Percentiles rank a stretch among this genome's conserved stretches.
Conservation (phyloP, 2,113 vertebrate genomes). For the Gymnarchus niloticus region DNA sequence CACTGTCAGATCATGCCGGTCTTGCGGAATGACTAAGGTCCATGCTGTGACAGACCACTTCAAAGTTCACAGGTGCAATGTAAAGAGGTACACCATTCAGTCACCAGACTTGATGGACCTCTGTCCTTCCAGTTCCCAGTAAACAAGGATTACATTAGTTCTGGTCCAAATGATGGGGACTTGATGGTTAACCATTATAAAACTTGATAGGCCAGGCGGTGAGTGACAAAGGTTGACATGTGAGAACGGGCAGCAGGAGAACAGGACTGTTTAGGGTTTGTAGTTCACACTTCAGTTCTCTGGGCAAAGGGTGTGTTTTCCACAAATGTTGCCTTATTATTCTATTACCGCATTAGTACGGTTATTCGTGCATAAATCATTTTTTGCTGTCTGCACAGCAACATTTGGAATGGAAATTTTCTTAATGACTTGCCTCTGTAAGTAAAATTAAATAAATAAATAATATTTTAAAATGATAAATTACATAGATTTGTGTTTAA, state of each 20-base stretch:
- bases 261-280: not conserved
- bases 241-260: not conserved
- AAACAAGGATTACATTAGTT: constrained; percentile 23
- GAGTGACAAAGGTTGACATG: not conserved
- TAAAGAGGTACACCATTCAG: not conserved
- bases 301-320: not conserved
- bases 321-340: not conserved
- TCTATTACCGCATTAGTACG: not conserved
- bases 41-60: not conserved
- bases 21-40: not conserved
- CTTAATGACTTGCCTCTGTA: not conserved
- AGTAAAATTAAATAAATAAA: not conserved
- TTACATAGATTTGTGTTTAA: not conserved
- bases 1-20: not conserved
- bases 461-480: not conserved
- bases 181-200: not conserved
- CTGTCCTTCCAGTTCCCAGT: not conserved
- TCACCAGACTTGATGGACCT: not conserved
- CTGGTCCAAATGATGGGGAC: not conserved
- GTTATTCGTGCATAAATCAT: not conserved
- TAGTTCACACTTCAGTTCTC: not conserved
- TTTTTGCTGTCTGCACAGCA: not conserved
- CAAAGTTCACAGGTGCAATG: not conserved
- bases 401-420: not conserved
- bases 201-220: not conserved